Evolutionary conservation across 2,888 invertebrate genomes (phyloP).

Genomic region (Helobdella robusta): DNA sequence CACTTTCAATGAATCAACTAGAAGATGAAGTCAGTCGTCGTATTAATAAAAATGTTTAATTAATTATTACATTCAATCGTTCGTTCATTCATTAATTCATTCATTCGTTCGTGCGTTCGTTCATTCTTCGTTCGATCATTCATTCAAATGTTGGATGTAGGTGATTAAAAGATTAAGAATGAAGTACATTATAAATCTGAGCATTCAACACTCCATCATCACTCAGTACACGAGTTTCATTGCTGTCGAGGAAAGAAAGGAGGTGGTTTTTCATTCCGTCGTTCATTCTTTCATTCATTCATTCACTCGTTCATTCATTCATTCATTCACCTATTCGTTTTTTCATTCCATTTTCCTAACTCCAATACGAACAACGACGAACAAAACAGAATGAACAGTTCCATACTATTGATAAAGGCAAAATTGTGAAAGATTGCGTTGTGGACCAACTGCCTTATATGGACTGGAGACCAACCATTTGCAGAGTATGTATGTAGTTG

Average conservation of each 20-base stretch:
- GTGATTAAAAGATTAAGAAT: constrained; percentile 42
- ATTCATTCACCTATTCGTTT: background rate
- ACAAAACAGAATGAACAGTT: background rate
- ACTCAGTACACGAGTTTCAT: constrained; percentile 49
- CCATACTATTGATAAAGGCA: too few relatives aligned
- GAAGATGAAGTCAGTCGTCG: constrained; percentile 43
- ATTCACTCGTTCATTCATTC: background rate
- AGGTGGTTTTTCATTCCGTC: constrained; percentile 35
- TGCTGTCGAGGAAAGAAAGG: constrained; percentile 47
- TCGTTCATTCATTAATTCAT: background rate
- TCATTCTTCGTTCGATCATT: too few relatives aligned
- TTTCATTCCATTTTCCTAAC: background rate
- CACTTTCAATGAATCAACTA: constrained; percentile 41
- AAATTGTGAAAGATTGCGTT: too few relatives aligned
- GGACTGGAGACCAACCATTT: too few relatives aligned
- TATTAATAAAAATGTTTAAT: constrained; percentile 8
- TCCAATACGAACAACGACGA: background rate
- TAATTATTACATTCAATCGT: background rate
- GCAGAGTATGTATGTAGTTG: too few relatives aligned
- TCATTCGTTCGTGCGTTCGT: background rate
- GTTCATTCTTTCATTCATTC: background rate
- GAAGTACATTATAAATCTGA: constrained; percentile 44
- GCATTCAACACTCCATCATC: constrained; percentile 46
- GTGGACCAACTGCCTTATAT: too few relatives aligned
- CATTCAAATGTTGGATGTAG: constrained; percentile 31